These are phyloP conservation scores for Phasia obesa DNA, from an alignment of 2,888 invertebrate species.

Conservation along the genomic window DNA sequence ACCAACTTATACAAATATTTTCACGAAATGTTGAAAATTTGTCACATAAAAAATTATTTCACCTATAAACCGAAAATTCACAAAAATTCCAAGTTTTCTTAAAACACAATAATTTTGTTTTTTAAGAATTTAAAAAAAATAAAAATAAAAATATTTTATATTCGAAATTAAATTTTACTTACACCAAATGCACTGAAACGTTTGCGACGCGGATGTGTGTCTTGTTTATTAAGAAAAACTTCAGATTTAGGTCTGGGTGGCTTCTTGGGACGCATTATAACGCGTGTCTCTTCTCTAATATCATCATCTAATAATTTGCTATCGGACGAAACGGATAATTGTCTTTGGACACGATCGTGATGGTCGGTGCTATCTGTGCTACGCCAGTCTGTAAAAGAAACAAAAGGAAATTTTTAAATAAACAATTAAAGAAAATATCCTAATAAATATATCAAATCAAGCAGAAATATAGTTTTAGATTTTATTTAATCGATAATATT, in stretches of 20 bases:
- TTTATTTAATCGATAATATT: background rate
- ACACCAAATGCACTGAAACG: constrained; percentile 98
- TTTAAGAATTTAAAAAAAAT: no score
- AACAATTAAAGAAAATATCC: background rate
- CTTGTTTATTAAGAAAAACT: constrained; percentile 92
- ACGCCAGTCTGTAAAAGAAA: constrained; percentile 88
- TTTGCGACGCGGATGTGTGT: constrained; percentile 91
- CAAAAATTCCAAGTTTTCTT: no score
- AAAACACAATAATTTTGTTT: no score
- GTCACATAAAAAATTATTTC: no score
- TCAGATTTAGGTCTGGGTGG: constrained; percentile 98
- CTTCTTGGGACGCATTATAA: constrained; percentile 94
- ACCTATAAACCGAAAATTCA: no score
- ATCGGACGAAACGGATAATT: constrained; percentile 95
- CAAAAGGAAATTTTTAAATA: background rate
- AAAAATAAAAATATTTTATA: no score
- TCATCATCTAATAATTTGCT: constrained; percentile 95
- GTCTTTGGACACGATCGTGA: constrained; percentile 93
- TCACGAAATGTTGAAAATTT: no score
- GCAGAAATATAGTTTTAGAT: background rate
- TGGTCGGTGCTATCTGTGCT: constrained; percentile 86
- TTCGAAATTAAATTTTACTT: constrained; percentile 82
- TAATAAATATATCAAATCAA: background rate
- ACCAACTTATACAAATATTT: no score
- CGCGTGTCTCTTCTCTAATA: constrained; percentile 93